Evolutionary conservation across 1,140 invertebrate species (phyloP).

Genomic region (Phymorhynchus buccinoides): DNA sequence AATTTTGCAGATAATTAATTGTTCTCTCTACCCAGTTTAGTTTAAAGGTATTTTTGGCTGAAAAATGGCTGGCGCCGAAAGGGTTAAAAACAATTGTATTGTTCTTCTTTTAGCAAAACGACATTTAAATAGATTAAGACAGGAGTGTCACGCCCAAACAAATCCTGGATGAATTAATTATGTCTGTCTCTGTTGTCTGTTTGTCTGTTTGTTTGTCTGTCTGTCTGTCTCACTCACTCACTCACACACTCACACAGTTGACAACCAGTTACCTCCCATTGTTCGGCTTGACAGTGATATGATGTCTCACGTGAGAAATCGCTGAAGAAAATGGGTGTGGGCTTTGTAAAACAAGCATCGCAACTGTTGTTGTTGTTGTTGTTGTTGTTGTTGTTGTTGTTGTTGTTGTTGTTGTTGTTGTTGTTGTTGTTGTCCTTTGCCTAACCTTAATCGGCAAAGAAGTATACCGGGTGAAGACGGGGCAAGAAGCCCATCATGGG

Average conservation of each 20-base stretch:
- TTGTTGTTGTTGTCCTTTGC: no score
- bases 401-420: background rate
- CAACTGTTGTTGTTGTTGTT: background rate
- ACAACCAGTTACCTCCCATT: background rate
- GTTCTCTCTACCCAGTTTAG: background rate
- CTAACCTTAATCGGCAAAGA: no score
- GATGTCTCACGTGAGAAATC: background rate
- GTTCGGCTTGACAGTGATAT: background rate
- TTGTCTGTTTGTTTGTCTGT: background rate
- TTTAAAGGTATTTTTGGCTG: no score
- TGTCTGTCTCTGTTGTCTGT: background rate
- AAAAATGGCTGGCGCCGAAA: no score
- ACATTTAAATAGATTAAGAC: no score
- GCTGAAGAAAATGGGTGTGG: background rate
- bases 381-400: background rate
- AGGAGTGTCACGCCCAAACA: no score
- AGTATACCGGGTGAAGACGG: no score
- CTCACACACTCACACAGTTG: background rate
- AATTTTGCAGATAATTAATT: no score
- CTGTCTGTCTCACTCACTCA: constrained; percentile 15
- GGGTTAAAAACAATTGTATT: background rate
- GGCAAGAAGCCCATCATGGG: no score
- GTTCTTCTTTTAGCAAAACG: background rate
- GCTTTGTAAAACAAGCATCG: background rate
- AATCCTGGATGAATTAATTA: no score